Base-by-base conservation (phyloP, 35 echinoderm and acorn worm genomes). In the Hemicentrotus pulcherrimus region DNA sequence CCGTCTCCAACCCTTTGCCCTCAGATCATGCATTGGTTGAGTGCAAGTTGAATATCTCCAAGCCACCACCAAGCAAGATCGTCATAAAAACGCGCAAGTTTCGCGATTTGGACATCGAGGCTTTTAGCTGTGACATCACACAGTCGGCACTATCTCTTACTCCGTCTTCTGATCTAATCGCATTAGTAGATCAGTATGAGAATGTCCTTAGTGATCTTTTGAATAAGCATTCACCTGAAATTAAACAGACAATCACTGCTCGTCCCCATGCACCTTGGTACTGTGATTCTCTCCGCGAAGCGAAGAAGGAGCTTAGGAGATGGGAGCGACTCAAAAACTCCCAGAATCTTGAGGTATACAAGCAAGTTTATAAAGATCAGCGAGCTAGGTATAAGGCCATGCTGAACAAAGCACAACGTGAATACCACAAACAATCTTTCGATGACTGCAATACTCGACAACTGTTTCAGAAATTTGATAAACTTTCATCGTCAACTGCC, bases 221-320 rank as follows among this genome's bases (percentile, higher is more conserved):
- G 32, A 52, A 97, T 32, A 94, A 85, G 47, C 97, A 96, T 87
- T 95, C 97, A 31, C 97, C 95, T 46, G 70, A 91, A 10, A 58
- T 94, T 4, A 90, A 32, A 31, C 92, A 86, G 6, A 92, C 35
- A 87, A 92, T 97, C 14, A 88, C n/a, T 28, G 94, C 95, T 46
- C 86, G 97, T 78, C 94, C 97, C 33, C 50, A 97, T 97, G 92
- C 97, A 78, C 93, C 95, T 7, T 97, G 95, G 95, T 97, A 91
- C 22, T 85, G 32, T 70, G 94, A 96, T 95, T 48, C 94, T 31
- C 95, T 92, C 41, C 91, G 97, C 10, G 46, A 88, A 86, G 47
- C 92, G 32, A 96, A 96, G 94, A 41, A 35, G 33, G 86, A 96
- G 4, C 61, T 91, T 13, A 86, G 92, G 30, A 46, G 92, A 31